These are phyloP conservation scores for Lacerta bilineata DNA, from an alignment of 2,797 vertebrate species.

Conservation along the genomic window DNA sequence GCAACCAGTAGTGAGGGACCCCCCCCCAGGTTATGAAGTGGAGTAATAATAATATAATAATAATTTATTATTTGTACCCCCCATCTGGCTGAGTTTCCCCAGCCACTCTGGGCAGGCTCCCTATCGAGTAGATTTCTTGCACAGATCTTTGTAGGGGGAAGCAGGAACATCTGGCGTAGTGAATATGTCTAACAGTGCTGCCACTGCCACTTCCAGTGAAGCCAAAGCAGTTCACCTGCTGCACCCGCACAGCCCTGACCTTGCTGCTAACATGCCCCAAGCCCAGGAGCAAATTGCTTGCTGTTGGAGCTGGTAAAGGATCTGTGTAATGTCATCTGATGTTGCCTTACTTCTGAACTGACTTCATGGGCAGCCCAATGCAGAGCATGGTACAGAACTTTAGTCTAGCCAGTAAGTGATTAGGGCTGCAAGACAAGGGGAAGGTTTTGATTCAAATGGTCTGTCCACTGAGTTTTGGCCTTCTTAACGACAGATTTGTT, in stretches of 20 bases:
- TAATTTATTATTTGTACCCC: too few species aligned
- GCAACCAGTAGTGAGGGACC: neutral
- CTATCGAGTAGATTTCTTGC: neutral
- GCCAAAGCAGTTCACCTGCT: too few species aligned
- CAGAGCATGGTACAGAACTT: neutral
- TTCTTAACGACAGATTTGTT: neutral
- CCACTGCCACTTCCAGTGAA: too few species aligned
- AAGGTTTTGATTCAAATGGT: neutral
- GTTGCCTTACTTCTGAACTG: neutral
- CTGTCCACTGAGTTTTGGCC: neutral
- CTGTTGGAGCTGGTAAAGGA: neutral
- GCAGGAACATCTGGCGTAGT: too few species aligned
- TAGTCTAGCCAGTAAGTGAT: neutral
- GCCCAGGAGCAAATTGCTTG: neutral
- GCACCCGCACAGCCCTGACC: too few species aligned
- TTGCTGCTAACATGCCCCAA: too few species aligned
- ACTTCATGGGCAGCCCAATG: neutral
- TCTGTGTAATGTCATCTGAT: neutral
- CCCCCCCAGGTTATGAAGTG: neutral
- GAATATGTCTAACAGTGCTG: too few species aligned
- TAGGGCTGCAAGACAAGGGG: neutral
- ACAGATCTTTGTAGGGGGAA: neutral
- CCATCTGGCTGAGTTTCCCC: too few species aligned
- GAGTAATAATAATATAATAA: too few species aligned
- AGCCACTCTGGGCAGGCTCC: too few species aligned